phyloP scores from a whole-genome alignment of 2,797 vertebrate species.

The Leptatherina wallacei region DNA sequence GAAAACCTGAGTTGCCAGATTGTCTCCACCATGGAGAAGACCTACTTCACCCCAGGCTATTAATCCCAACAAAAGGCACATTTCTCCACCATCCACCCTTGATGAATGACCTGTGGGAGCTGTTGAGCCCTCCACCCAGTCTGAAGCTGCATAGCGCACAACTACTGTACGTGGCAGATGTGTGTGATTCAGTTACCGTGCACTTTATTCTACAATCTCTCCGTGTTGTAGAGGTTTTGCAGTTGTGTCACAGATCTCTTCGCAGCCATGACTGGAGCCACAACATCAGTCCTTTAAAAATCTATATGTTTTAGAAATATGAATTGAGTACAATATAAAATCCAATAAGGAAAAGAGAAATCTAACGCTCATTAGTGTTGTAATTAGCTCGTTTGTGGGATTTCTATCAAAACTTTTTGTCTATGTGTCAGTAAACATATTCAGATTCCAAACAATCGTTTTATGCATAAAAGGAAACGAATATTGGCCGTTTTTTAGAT shows the following conservation, averaged over 20 bases:
- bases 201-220: slow-evolving; percentile 77
- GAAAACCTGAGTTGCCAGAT: slow-evolving; percentile 49
- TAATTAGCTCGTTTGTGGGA: slow-evolving; percentile 23
- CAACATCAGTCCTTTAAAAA: slow-evolving; percentile 7
- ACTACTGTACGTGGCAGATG: slow-evolving; percentile 56
- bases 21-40: slow-evolving; percentile 57
- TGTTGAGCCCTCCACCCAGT: slow-evolving; percentile 40
- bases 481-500: no score
- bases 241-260: slow-evolving; percentile 39
- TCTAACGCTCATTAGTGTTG: slow-evolving; percentile 2
- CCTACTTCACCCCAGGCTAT: slow-evolving; percentile 65
- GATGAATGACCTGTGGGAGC: slow-evolving; percentile 56
- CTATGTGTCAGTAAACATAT: slow-evolving; percentile 20
- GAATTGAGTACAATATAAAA: slow-evolving; percentile 13
- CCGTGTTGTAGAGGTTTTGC: slow-evolving; percentile 42
- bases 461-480: background rate
- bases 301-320: slow-evolving; percentile 21
- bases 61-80: slow-evolving; percentile 62
- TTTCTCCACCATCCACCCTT: slow-evolving; percentile 43
- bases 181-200: slow-evolving; percentile 66
- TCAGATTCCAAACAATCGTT: background rate
- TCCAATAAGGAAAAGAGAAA: slow-evolving; percentile 4
- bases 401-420: slow-evolving; percentile 19
- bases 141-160: slow-evolving; percentile 69
- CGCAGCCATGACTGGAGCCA: slow-evolving; percentile 19